A percentile compares a stretch with the other conserved stretches of the same genome.
phyloP scores from a whole-genome alignment of 2,113 vertebrate genomes.

The Spizaetus ornatus region DNA sequence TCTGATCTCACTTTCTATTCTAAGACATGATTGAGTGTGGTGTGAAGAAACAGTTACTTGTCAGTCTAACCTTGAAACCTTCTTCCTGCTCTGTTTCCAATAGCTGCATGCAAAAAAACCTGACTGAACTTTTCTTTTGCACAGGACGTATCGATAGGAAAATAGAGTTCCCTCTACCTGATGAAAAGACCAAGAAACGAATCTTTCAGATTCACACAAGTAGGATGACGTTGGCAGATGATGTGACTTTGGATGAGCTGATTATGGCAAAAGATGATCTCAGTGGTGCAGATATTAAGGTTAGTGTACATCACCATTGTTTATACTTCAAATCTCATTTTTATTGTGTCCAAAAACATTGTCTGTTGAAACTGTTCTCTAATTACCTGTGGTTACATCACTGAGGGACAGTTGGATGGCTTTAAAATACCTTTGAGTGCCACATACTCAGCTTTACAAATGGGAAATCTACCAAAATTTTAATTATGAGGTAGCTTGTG shows the following conservation, averaged over 20 bases:
- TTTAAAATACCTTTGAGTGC: not conserved
- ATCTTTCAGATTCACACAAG: constrained; percentile 99
- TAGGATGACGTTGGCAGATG: constrained; percentile 91
- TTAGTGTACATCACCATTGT: not conserved
- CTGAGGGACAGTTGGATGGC: not conserved
- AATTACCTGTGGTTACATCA: not conserved
- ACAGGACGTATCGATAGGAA: constrained; percentile 95
- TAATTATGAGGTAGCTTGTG: not conserved
- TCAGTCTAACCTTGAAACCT: not conserved
- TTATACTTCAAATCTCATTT: not conserved
- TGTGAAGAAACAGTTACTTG: not conserved
- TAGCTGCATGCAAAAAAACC: not conserved
- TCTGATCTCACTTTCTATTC: not conserved
- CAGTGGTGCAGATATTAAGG: constrained; percentile 97
- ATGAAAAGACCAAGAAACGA: constrained; percentile 95
- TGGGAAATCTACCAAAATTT: not conserved
- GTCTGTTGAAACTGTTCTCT: not conserved
- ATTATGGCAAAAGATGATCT: constrained; percentile 98
- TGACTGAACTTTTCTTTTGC: not conserved
- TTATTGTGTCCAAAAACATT: not conserved
- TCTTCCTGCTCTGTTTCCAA: not conserved
- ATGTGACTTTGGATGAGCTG: constrained; percentile 92
- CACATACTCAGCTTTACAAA: not conserved
- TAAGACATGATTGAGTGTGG: not conserved
- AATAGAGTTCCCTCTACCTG: constrained; percentile 96